Evolutionary conservation across 2,888 invertebrate genomes (phyloP).

Genomic region (Perdita meconis): DNA sequence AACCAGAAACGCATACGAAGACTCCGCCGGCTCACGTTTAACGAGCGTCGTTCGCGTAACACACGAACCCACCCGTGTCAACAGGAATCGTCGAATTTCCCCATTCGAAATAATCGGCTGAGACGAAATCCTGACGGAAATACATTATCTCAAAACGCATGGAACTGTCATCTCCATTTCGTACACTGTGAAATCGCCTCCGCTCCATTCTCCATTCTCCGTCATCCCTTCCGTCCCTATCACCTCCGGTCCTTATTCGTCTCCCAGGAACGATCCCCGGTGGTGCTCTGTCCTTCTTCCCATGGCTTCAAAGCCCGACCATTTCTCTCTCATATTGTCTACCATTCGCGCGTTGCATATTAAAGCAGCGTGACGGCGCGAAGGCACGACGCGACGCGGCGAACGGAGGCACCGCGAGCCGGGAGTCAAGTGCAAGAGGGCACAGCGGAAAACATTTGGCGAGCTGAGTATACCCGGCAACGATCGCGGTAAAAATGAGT

Average conservation of each 20-base stretch:
- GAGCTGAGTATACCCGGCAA: conserved; percentile 27
- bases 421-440: conserved; percentile 14
- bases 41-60: not conserved
- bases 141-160: conserved; percentile 47
- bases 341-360: conserved; percentile 67
- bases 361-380: conserved; percentile 53
- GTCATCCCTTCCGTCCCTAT: conserved; percentile 28
- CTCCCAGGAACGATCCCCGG: conserved; percentile 60
- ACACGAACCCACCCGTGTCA: not conserved
- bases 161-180: conserved; percentile 65
- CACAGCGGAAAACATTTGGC: conserved; percentile 25
- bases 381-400: not conserved
- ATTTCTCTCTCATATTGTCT: conserved; percentile 71
- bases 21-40: no score
- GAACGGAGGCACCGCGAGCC: conserved; percentile 1
- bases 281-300: conserved; percentile 29
- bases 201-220: conserved; percentile 9
- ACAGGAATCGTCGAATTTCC: not conserved
- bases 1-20: no score
- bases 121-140: conserved; percentile 47
- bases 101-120: conserved; percentile 29
- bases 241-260: conserved; percentile 51
- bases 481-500: conserved; percentile 60
- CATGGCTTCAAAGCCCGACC: conserved; percentile 46
- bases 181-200: conserved; percentile 37